Evolutionary conservation across 2,888 invertebrate species (phyloP), one percentile per base, ranked within the genome.

Genomic region (Anthrax anthrax): DNA sequence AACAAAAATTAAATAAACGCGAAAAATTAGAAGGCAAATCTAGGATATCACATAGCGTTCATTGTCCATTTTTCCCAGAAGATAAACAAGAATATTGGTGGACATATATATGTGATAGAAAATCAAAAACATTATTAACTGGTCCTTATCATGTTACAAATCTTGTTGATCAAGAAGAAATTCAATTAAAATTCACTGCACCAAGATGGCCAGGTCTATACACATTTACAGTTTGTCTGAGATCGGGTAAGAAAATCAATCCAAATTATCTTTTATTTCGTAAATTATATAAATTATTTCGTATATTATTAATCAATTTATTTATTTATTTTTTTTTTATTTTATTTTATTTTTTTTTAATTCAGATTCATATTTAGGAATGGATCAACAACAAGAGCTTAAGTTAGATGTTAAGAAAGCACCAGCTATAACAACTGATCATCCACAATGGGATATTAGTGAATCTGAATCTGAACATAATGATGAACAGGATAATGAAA

Each of bases 81-180:
- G 85, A 85, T 54, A 94, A 98, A 65, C 95, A 95, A 65, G 98
- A 99, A 70, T 96, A 87, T 71, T 99, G 98, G 97, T 99, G 97
- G 96, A 84, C 96, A 54, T 98, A 97, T 68, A 85, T 98, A 57
- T 88, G 89, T 70, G 97, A 99, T 72, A 81, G 90, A 58, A 96
- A 92, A 70, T 87, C 86, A 54, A 84, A 83, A 63, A 84, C 87
- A 51, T 71, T 99, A 57, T 77, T 96, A 54, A 91, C 96, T 43
- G 84, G 90, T 55, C 96, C 97, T 38, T 85, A 87, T 63, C 86
- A 94, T 62, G 82, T 97, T 51, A 96, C 96, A 46, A 90, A 89
- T 65, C 78, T 99, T 50, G 85, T 90, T 40, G 79, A 82, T 59
- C 72, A 80, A 56, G 92, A 94, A 71, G 91, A 91, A 72, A 82